Base-by-base conservation (phyloP, 37 sponge, comb jelly and placozoan species). In the Theonella swinhoei region DNA sequence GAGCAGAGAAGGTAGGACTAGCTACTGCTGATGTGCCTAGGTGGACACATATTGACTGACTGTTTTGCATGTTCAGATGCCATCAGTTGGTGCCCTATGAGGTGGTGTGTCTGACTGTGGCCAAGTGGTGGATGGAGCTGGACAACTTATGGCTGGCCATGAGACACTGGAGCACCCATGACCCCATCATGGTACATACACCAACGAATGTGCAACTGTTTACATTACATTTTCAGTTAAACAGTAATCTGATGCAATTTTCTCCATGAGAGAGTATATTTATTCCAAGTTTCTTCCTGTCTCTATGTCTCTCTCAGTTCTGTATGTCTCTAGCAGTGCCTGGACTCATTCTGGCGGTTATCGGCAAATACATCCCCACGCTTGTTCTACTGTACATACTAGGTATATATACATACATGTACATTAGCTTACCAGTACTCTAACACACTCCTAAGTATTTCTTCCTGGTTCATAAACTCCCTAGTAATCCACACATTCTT, bases 101-200 rank as follows among this genome's bases (percentile, higher is more conserved):
- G 31, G 68, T 81, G n/a, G 35, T 92, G 17, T 87, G 88, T 54
- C 76, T 92, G 69, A 30, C 42, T 42, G 25, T 92, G 22, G 79
- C 92, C 4, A 31, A 76, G 35, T 64, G 25, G n/a, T 24, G 70
- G 70, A 64, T 92, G 81, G 84, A 85, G 88, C 42, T 75, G 26
- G 92, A 88, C 34, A 83, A 87, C 72, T 30, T 84, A n/a, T 38
- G 35, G 33, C 70, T 92, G 8, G 81, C 81, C 39, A 28, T 87
- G 40, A 42, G 67, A 19, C 65, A 83, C 68, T 89, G 89, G 84
- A 73, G 71, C 47, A 61, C 39, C 54, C 20, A 78, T 17, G 79
- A 89, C 9, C 89, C 89, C 3, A 37, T 75, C 39, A 38, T 78
- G 65, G 89, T 89, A 61, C 29, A 47, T 47, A 47, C 14, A 47